Evolutionary conservation across 1,140 invertebrate species (phyloP), one percentile per base, ranked within the genome.

Genomic region (Hycleus cichorii): DNA sequence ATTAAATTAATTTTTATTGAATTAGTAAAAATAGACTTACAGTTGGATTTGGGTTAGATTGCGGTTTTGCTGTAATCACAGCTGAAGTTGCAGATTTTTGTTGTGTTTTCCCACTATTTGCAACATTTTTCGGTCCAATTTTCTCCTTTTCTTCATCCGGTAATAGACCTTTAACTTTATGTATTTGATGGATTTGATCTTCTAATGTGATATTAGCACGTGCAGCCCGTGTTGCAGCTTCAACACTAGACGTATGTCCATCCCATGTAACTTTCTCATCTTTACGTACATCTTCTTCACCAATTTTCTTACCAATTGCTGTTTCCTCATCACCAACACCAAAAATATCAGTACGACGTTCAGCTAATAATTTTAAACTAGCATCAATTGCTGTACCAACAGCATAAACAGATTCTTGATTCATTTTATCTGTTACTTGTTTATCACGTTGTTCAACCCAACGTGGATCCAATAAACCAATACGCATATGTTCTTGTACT

Each of bases 301-400:
- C 97, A 63, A 97, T 93, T 76, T 99, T 99, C 77, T 97, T 95
- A 83, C 97, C 97, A 74, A 99, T 99, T 2, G 93, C 91, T 0
- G 96, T 97, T 81, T 99, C 97, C 74, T 98, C 95, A 69, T 93
- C 92, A 60, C 96, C 97, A 55, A 93, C 89, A 80, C 97, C 97
- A 74, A 99, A 99, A 76, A 99, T 99, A 84, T 99, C 97, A 3
- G 97, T 98, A 89, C 97, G 92, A 64, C 96, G 83, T 71, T 99
- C 96, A 0, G 96, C 97, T 62, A 99, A 78, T 69, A 95, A 87
- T 72, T 97, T 97, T 66, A 99, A 83, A 72, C 91, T 97, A 8
- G 88, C 92, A 64, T 97, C 93, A 67, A 99, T 98, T 12, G 93
- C 91, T 24, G 91, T 86, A 72, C 82, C 92, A 53, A 84, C 83